These are phyloP conservation scores for Mythimna pallens DNA, from an alignment of 2,888 invertebrate species.

Conservation along the genomic window DNA sequence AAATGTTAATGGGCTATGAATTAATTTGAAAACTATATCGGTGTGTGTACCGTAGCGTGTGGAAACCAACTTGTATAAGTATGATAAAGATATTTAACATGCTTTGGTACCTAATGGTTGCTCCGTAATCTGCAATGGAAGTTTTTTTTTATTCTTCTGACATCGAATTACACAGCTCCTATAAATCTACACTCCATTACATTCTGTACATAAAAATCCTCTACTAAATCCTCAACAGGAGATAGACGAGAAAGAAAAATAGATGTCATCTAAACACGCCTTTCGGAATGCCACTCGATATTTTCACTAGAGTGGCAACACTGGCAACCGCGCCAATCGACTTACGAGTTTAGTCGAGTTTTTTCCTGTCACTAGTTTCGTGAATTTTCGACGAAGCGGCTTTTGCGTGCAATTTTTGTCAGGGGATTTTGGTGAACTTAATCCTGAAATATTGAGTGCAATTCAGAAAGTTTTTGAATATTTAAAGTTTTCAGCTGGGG, in stretches of 20 bases:
- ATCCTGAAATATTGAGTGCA: slow-evolving; percentile 60
- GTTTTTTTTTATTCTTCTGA: background rate
- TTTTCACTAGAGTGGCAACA: slow-evolving; percentile 39
- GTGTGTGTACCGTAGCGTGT: background rate
- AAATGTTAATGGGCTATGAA: too few relatives aligned
- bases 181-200: background rate
- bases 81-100: background rate
- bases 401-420: slow-evolving; percentile 58
- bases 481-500: slow-evolving; percentile 36
- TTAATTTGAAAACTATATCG: too few relatives aligned
- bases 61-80: background rate
- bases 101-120: background rate
- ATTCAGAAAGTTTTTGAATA: slow-evolving; percentile 44
- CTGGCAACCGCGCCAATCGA: slow-evolving; percentile 52
- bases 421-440: slow-evolving; percentile 50
- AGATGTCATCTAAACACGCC: slow-evolving; percentile 34
- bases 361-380: slow-evolving; percentile 55
- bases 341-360: slow-evolving; percentile 54
- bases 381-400: slow-evolving; percentile 46
- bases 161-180: background rate
- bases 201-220: background rate
- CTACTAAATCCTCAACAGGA: background rate
- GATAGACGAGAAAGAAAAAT: slow-evolving; percentile 29
- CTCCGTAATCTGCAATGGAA: background rate
- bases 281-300: slow-evolving; percentile 41